These are phyloP conservation scores for Eugnorisma glareosa DNA, from an alignment of 2,888 invertebrate genomes.

Conservation along the genomic window DNA sequence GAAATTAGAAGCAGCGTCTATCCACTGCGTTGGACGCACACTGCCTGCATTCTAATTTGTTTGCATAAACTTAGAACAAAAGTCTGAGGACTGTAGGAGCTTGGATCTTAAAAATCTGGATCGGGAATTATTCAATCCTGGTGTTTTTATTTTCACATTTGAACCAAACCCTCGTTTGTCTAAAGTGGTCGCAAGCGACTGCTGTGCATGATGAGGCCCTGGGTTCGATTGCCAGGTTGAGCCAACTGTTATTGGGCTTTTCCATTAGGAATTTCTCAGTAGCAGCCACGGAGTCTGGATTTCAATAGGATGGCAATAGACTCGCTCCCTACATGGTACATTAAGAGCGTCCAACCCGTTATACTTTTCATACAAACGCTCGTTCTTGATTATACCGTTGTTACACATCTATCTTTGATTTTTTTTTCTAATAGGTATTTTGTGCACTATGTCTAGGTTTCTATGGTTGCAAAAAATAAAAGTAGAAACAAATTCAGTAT, in stretches of 20 bases:
- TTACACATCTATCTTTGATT: too few relatives aligned
- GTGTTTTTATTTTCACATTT: neutral
- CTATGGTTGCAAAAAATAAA: too few relatives aligned
- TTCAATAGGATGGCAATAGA: neutral
- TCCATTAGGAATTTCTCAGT: neutral
- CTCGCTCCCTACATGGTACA: neutral
- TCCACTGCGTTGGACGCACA: constrained; percentile 66
- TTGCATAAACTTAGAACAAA: constrained; percentile 83
- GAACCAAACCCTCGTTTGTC: neutral
- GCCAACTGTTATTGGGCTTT: neutral
- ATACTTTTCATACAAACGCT: too few relatives aligned
- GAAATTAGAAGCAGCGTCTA: constrained; percentile 73
- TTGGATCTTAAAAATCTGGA: constrained; percentile 60
- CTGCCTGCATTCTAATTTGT: constrained; percentile 78
- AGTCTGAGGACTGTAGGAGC: constrained; percentile 65
- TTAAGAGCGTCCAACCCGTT: too few relatives aligned
- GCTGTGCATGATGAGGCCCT: neutral
- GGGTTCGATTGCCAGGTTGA: neutral
- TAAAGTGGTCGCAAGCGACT: neutral
- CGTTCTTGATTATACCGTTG: too few relatives aligned
- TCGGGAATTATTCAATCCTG: constrained; percentile 23
- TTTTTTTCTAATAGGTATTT: too few relatives aligned
- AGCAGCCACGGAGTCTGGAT: neutral
- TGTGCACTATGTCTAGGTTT: too few relatives aligned
- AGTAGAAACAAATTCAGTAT: too few relatives aligned